Conservation (phyloP, 1,140 invertebrate genomes). For the Nomia melanderi region DNA sequence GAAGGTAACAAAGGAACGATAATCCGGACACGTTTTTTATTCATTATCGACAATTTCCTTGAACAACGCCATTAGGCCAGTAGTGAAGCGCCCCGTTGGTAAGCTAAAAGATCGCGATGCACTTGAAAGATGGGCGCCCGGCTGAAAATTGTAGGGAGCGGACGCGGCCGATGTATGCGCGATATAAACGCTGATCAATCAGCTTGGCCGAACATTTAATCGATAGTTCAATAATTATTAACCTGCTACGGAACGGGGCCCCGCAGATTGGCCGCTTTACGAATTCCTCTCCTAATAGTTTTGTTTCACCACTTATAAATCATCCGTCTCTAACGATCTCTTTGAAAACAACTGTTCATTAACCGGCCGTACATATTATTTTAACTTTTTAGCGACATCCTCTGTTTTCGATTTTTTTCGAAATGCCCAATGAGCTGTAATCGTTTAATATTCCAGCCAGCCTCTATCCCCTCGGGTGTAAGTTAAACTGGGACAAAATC, state of each 20-base stretch:
- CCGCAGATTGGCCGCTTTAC: slow-evolving; percentile 60
- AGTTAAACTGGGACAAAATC: too few relatives aligned
- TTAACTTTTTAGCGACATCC: slow-evolving; percentile 14
- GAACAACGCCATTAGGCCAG: slow-evolving; percentile 51
- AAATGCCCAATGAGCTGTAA: neutral
- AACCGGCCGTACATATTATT: slow-evolving; percentile 46
- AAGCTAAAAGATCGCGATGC: slow-evolving; percentile 49
- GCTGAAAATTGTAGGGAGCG: slow-evolving; percentile 67
- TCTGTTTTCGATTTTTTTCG: neutral
- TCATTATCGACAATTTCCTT: slow-evolving; percentile 51
- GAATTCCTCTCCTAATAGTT: slow-evolving; percentile 44
- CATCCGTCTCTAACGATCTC: slow-evolving; percentile 58
- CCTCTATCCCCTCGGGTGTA: too few relatives aligned
- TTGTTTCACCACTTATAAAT: slow-evolving; percentile 57
- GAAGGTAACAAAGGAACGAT: neutral
- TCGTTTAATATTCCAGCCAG: neutral
- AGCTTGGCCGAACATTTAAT: slow-evolving; percentile 71
- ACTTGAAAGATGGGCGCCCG: slow-evolving; percentile 53
- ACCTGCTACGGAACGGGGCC: slow-evolving; percentile 52
- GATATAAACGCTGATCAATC: slow-evolving; percentile 73
- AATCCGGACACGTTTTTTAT: slow-evolving; percentile 38
- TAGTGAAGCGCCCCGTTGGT: slow-evolving; percentile 21
- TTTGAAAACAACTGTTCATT: slow-evolving; percentile 46
- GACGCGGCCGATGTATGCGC: slow-evolving; percentile 65
- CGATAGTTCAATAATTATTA: slow-evolving; percentile 74